Evolutionary conservation across 2,797 vertebrate species (phyloP).

Genomic region (Dermochelys coriacea): DNA sequence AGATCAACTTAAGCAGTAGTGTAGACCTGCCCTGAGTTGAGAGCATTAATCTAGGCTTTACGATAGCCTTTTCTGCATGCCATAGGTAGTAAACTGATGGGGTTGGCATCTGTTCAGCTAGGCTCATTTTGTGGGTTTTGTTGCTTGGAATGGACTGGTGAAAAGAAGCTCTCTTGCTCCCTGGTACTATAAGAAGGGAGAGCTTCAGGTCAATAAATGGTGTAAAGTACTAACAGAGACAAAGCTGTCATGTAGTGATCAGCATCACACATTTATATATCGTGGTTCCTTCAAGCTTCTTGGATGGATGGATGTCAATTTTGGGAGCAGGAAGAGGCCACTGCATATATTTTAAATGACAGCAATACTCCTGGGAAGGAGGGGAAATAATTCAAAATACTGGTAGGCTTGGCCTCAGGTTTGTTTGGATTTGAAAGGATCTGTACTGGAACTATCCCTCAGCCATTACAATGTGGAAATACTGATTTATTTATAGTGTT

Average conservation of each 20-base stretch:
- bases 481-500: neutral
- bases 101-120: constrained; percentile 29
- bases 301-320: neutral
- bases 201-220: neutral
- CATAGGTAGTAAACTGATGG: fast-evolving
- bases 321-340: neutral
- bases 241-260: neutral
- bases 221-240: neutral
- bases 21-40: constrained; percentile 1
- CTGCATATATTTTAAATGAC: neutral
- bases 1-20: no score
- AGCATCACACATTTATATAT: neutral
- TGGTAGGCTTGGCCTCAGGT: neutral
- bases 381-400: neutral
- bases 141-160: neutral
- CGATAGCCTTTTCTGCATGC: neutral
- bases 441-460: neutral
- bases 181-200: neutral
- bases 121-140: constrained; percentile 9
- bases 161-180: neutral
- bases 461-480: neutral
- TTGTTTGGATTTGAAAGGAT: neutral
- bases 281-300: neutral
- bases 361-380: neutral
- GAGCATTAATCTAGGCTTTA: constrained; percentile 38